Conservation (phyloP, 37 sponge, comb jelly and placozoan genomes). For the Agelas oroides region DNA sequence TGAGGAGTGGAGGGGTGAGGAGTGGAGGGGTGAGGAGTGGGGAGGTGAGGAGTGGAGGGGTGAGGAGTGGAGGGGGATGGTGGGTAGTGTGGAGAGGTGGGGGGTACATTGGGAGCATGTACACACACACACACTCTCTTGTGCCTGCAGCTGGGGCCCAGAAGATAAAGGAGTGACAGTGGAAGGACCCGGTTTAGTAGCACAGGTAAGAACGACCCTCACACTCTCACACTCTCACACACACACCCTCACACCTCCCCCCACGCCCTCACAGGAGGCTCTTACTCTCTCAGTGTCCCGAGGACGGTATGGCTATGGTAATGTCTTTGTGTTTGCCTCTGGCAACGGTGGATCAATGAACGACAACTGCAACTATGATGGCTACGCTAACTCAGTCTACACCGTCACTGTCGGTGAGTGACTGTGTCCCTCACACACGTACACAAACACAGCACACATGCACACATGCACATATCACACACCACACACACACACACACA, state of each 20-base stretch:
- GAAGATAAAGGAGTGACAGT: conserved; percentile 80
- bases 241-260: no score
- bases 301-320: conserved; percentile 91
- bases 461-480: neutral
- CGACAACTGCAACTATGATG: conserved; percentile 97
- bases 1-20: no score
- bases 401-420: conserved; percentile 80
- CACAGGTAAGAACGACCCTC: conserved; percentile 42
- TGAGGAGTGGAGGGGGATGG: no score
- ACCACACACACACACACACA: neutral
- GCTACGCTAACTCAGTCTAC: conserved; percentile 93
- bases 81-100: no score
- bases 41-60: no score
- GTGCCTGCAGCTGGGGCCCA: conserved; percentile 85
- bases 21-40: no score
- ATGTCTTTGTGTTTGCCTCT: conserved; percentile 94
- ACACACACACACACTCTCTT: no score
- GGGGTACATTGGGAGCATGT: no score
- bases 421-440: neutral
- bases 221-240: no score
- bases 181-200: conserved; percentile 82
- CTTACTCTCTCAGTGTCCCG: conserved; percentile 37
- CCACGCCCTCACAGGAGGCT: conserved; percentile 26
- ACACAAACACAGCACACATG: conserved; percentile 4
- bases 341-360: conserved; percentile 79